phyloP scores from a whole-genome alignment of 2,797 vertebrate species.

The Coilia nasus region DNA sequence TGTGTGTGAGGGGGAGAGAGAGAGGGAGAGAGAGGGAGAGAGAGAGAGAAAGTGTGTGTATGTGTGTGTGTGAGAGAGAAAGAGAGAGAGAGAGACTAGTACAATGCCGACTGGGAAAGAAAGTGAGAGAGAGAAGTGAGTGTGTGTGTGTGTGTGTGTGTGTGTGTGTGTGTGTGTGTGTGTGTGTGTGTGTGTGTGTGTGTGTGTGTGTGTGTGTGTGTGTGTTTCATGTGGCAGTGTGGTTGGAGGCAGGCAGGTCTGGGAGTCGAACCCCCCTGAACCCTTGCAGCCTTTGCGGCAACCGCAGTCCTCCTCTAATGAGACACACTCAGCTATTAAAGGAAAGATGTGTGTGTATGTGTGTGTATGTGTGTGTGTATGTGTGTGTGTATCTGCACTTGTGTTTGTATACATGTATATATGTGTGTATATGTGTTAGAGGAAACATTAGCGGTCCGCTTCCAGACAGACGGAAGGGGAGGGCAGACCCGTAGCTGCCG shows the following conservation, averaged over 20 bases:
- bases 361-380: neutral
- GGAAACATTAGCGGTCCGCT: too few species aligned
- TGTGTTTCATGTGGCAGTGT: conserved; percentile 11
- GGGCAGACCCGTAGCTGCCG: too few species aligned
- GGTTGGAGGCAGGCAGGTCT: neutral
- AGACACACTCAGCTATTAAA: conserved; percentile 8
- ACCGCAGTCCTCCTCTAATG: neutral
- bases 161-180: too few species aligned
- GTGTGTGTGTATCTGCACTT: neutral
- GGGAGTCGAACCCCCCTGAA: neutral
- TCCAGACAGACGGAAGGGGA: too few species aligned
- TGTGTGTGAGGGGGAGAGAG: too few species aligned
- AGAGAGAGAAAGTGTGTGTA: neutral
- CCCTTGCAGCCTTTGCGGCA: neutral
- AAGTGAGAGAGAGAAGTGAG: too few species aligned
- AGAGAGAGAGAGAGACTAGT: too few species aligned
- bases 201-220: neutral
- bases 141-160: too few species aligned
- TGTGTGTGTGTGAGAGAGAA: too few species aligned
- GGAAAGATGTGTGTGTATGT: neutral
- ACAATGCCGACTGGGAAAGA: too few species aligned
- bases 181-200: neutral
- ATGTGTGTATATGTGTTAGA: too few species aligned
- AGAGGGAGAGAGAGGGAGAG: conserved; percentile 23
- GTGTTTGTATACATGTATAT: too few species aligned